Evolutionary conservation across 2,797 vertebrate species (phyloP).

Genomic region (Poecilia picta): DNA sequence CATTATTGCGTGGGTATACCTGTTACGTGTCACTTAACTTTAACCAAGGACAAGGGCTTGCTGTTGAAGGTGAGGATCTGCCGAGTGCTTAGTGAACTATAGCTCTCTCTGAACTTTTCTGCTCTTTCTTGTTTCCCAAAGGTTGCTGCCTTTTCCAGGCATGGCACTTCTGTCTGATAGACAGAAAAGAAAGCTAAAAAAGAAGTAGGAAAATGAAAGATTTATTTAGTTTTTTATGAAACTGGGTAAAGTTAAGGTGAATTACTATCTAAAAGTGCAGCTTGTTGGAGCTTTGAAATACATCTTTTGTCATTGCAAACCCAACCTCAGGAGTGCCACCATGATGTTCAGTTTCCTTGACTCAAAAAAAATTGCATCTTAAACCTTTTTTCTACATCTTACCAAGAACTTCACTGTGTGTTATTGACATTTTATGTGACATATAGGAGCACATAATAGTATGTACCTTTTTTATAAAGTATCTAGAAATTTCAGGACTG

Average conservation of each 20-base stretch:
- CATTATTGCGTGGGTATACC: slow-evolving; percentile 13
- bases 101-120: slow-evolving; percentile 72
- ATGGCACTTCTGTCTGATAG: slow-evolving; percentile 60
- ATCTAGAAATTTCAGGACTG: too few relatives aligned
- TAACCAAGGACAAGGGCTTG: slow-evolving; percentile 67
- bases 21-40: slow-evolving; percentile 48
- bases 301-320: slow-evolving; percentile 55
- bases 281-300: slow-evolving; percentile 69
- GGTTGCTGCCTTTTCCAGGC: slow-evolving; percentile 72
- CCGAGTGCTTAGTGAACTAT: slow-evolving; percentile 69
- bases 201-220: slow-evolving; percentile 65
- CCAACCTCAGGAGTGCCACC: slow-evolving; percentile 58
- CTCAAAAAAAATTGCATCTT: neutral
- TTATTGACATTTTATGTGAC: neutral
- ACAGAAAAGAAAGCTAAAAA: slow-evolving; percentile 65
- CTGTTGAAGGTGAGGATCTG: slow-evolving; percentile 64
- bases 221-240: slow-evolving; percentile 34
- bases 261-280: slow-evolving; percentile 66
- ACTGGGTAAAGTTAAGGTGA: slow-evolving; percentile 69
- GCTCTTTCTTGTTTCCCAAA: slow-evolving; percentile 76
- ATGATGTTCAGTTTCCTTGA: slow-evolving; percentile 53
- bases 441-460: neutral
- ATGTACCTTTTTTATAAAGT: too few relatives aligned
- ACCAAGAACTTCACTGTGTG: neutral
- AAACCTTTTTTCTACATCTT: neutral